phyloP scores from a whole-genome alignment of 2,888 invertebrate species.

The Plebejus argus region DNA sequence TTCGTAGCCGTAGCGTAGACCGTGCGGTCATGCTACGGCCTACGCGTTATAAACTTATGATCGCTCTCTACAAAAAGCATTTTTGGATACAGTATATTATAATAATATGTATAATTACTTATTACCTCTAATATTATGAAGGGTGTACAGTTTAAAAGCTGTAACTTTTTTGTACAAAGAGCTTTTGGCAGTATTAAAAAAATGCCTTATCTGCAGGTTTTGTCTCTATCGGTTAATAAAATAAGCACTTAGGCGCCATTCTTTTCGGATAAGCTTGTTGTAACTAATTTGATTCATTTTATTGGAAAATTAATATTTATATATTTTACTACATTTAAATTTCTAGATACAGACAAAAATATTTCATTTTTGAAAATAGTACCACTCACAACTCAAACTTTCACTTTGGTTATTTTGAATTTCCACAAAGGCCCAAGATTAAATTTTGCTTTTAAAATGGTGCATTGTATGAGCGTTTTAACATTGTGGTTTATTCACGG shows the following conservation, averaged over 20 bases:
- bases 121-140: too few species aligned
- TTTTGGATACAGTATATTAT: too few species aligned
- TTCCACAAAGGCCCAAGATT: constrained; percentile 24
- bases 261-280: too few species aligned
- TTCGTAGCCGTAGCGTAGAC: neutral
- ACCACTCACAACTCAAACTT: constrained; percentile 6
- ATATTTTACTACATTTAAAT: neutral
- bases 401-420: constrained; percentile 26
- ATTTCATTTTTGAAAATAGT: constrained; percentile 3
- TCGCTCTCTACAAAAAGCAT: neutral
- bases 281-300: too few species aligned
- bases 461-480: constrained; percentile 30
- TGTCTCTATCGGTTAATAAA: too few species aligned
- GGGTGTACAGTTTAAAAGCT: too few species aligned
- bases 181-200: too few species aligned
- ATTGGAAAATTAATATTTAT: neutral
- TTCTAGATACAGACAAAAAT: neutral
- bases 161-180: too few species aligned
- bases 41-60: neutral
- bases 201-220: too few species aligned
- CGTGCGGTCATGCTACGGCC: neutral
- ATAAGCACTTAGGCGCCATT: too few species aligned
- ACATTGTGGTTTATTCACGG: constrained; percentile 34
- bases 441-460: constrained; percentile 32
- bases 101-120: too few species aligned